phyloP scores from a whole-genome alignment of 2,888 invertebrate genomes.

The Drosophila nr. fundita region DNA sequence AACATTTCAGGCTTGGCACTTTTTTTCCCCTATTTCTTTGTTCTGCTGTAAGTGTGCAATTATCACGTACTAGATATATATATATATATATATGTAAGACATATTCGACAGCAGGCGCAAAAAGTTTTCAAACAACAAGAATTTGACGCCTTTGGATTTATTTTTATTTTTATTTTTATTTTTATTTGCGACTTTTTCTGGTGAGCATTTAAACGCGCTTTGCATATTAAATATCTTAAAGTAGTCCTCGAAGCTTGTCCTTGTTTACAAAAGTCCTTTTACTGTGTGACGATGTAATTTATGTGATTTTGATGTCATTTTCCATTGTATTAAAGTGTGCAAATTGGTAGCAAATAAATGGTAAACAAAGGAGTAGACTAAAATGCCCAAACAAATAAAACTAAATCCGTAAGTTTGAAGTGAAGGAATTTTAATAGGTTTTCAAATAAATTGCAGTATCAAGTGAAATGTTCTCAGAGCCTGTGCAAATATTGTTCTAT shows the following conservation, averaged over 20 bases:
- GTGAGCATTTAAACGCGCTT: conserved; percentile 47
- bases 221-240: conserved; percentile 62
- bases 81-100: conserved; percentile 6
- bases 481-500: too few relatives aligned
- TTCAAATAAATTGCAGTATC: neutral
- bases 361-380: neutral
- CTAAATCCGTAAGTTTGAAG: neutral
- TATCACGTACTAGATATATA: conserved; percentile 71
- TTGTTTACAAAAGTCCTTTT: conserved; percentile 27
- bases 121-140: conserved; percentile 57
- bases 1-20: conserved; percentile 17
- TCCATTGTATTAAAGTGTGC: conserved; percentile 30
- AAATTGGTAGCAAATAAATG: neutral
- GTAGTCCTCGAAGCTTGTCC: conserved; percentile 24
- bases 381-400: neutral
- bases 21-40: neutral
- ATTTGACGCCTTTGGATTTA: conserved; percentile 53
- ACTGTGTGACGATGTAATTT: conserved; percentile 66
- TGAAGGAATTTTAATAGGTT: neutral
- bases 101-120: conserved; percentile 47
- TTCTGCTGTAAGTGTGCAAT: conserved; percentile 53
- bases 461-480: neutral
- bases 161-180: conserved; percentile 7
- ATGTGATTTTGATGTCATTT: conserved; percentile 59
- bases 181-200: conserved; percentile 5